These are phyloP conservation scores for Ormia ochracea DNA, from an alignment of 2,888 invertebrate species.

Conservation along the genomic window DNA sequence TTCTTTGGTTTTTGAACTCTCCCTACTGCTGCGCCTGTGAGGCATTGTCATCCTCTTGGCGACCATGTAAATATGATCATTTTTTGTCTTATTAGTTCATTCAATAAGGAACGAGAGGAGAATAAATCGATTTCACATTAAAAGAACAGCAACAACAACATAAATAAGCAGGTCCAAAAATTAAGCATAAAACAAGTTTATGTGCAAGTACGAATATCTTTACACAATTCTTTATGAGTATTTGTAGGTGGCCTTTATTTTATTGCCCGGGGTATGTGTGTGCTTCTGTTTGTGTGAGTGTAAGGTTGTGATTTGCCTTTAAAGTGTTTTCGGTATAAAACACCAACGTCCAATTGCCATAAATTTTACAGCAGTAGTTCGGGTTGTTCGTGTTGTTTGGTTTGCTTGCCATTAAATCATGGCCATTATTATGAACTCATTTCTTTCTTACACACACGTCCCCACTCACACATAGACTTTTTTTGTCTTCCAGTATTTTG, in stretches of 20 bases:
- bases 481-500: not conserved
- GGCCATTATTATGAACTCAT: conserved; percentile 40
- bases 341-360: conserved; percentile 59
- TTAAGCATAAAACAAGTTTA: not conserved
- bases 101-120: not conserved
- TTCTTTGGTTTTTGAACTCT: not conserved
- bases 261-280: conserved; percentile 6
- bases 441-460: not conserved
- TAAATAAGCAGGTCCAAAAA: not conserved
- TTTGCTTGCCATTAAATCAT: conserved; percentile 39
- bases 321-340: conserved; percentile 46
- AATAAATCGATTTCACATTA: conserved; percentile 61
- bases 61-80: conserved; percentile 55
- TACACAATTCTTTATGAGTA: not conserved
- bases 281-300: not conserved
- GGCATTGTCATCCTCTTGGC: conserved; percentile 52
- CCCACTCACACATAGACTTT: not conserved
- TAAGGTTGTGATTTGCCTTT: conserved; percentile 54
- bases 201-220: not conserved
- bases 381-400: not conserved
- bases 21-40: conserved; percentile 15
- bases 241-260: conserved; percentile 45
- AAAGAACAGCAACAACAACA: conserved; percentile 23
- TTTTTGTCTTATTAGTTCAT: not conserved
- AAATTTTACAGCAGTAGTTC: conserved; percentile 41